phyloP scores from a whole-genome alignment of 2,113 vertebrate genomes.

The Peromyscus leucopus region DNA sequence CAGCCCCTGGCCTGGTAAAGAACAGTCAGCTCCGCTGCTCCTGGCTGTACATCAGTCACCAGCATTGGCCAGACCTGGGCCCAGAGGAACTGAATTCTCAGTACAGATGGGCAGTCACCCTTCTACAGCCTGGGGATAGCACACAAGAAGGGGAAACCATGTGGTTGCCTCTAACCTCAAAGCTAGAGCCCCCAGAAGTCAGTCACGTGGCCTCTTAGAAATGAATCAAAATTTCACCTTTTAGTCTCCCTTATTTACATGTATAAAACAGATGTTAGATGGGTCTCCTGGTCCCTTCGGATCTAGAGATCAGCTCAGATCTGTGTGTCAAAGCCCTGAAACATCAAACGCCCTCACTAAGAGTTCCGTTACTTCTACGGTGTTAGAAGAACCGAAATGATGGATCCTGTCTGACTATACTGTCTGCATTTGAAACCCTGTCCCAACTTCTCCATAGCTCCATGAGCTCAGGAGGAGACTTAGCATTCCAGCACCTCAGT shows the following conservation, averaged over 20 bases:
- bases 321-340: neutral
- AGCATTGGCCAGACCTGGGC: neutral
- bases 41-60: neutral
- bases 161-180: constrained; percentile 43
- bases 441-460: neutral
- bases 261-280: constrained; percentile 42
- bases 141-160: neutral
- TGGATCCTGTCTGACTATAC: neutral
- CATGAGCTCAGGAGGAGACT: neutral
- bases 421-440: neutral
- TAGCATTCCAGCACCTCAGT: neutral
- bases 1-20: neutral
- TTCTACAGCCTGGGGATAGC: neutral
- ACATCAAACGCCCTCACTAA: constrained; percentile 4
- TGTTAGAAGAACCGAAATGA: neutral
- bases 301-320: neutral
- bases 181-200: neutral
- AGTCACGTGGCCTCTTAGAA: neutral
- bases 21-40: neutral
- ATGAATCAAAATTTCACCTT: neutral
- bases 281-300: neutral
- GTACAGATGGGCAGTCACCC: constrained; percentile 4
- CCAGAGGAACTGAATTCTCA: neutral
- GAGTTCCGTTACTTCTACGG: neutral
- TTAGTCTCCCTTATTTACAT: constrained; percentile 28